A percentile compares a stretch with the other conserved stretches of the same genome.
These are phyloP conservation scores for Neosilurus mollespiculum DNA, from an alignment of 2,797 vertebrate species.

Conservation along the genomic window DNA sequence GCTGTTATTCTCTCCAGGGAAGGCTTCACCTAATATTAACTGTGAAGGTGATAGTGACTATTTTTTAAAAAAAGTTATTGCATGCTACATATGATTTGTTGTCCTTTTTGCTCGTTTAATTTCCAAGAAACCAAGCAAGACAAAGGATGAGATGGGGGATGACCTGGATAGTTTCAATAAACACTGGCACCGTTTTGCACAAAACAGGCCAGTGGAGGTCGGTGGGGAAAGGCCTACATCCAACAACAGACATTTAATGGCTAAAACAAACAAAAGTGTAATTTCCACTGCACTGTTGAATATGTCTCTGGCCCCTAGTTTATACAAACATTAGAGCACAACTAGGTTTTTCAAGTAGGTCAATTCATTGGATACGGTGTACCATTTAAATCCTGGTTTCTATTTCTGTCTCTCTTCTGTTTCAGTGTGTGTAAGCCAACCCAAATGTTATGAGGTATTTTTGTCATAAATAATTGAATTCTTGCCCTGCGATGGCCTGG, in stretches of 20 bases:
- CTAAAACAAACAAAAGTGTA: background rate
- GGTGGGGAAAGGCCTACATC: too few species aligned
- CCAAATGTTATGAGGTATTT: background rate
- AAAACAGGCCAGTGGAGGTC: too few species aligned
- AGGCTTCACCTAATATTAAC: background rate
- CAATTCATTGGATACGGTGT: background rate
- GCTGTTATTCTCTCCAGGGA: background rate
- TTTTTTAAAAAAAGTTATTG: background rate
- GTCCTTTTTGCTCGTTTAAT: too few species aligned
- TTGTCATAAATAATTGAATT: background rate
- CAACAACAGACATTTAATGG: too few species aligned
- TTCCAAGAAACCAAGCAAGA: too few species aligned
- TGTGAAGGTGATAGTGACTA: background rate
- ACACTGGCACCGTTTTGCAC: too few species aligned
- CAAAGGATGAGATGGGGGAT: too few species aligned
- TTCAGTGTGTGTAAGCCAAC: background rate
- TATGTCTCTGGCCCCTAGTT: conserved; percentile 10
- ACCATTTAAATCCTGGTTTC: background rate
- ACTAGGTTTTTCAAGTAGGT: background rate
- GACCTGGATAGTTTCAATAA: too few species aligned
- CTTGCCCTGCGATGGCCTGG: too few species aligned
- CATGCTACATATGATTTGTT: background rate
- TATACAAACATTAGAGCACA: conserved; percentile 13
- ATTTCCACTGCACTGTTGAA: background rate
- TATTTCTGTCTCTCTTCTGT: background rate